phyloP scores from a whole-genome alignment of 2,888 invertebrate genomes.

The Macaria liturata region DNA sequence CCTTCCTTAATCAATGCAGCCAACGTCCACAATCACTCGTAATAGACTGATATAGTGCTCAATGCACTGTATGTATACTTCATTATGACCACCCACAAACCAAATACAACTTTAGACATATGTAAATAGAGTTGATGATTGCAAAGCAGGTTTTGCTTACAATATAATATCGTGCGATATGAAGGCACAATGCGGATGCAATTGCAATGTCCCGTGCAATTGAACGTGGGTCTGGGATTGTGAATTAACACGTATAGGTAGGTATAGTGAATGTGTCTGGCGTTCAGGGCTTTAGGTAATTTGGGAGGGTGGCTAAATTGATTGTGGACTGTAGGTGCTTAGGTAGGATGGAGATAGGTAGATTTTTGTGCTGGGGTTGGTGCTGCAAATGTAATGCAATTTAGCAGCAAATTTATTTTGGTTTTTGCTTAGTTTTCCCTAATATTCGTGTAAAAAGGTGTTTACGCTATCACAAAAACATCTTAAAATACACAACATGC shows the following conservation, averaged over 20 bases:
- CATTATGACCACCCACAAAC: conserved; percentile 15
- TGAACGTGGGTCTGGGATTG: conserved; percentile 57
- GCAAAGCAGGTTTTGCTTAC: not conserved
- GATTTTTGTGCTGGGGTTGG: conserved; percentile 11
- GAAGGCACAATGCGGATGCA: conserved; percentile 61
- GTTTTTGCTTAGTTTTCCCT: too few relatives aligned
- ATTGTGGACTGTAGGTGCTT: conserved; percentile 8
- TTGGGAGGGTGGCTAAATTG: conserved; percentile 4
- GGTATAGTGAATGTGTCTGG: conserved; percentile 24
- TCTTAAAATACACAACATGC: too few relatives aligned
- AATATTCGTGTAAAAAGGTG: too few relatives aligned
- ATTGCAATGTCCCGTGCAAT: conserved; percentile 57
- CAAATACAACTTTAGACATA: not conserved
- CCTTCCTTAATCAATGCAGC: conserved; percentile 71
- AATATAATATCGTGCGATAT: conserved; percentile 32
- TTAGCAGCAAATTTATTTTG: too few relatives aligned
- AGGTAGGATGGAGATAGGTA: not conserved
- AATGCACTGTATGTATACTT: conserved; percentile 44
- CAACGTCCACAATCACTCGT: conserved; percentile 69
- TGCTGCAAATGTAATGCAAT: conserved; percentile 17
- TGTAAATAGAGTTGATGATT: conserved; percentile 9
- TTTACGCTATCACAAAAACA: too few relatives aligned
- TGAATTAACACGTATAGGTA: conserved; percentile 20
- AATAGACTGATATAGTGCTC: conserved; percentile 68
- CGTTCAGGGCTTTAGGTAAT: conserved; percentile 3